These are phyloP conservation scores for Cephus rjabovi DNA, from an alignment of 2,888 invertebrate genomes.

Conservation along the genomic window DNA sequence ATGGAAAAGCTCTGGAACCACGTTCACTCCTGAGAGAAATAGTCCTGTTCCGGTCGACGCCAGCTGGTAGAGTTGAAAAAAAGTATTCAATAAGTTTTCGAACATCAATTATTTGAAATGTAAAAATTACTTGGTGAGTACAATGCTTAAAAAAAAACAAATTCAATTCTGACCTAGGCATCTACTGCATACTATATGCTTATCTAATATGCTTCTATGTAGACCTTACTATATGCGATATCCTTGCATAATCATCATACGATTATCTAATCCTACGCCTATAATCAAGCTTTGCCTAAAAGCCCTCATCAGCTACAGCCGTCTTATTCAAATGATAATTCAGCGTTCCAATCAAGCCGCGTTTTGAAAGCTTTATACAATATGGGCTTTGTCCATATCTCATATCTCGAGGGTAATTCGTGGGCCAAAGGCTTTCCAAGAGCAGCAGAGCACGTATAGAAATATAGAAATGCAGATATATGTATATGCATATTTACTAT, in stretches of 20 bases:
- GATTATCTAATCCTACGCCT: neutral
- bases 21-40: slow-evolving; percentile 75
- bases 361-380: neutral
- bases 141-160: neutral
- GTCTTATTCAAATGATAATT: neutral
- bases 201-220: neutral
- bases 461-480: neutral
- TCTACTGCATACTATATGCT: neutral
- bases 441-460: neutral
- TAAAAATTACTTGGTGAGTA: neutral
- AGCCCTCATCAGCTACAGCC: neutral
- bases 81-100: neutral
- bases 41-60: slow-evolving; percentile 68
- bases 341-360: neutral
- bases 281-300: neutral
- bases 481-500: no score
- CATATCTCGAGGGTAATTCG: neutral
- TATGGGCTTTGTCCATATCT: neutral
- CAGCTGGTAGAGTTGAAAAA: slow-evolving; percentile 41
- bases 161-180: neutral
- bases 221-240: neutral
- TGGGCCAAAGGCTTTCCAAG: neutral
- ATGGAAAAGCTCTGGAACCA: slow-evolving; percentile 80
- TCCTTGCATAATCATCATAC: neutral
- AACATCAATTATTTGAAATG: neutral